Evolutionary conservation across 2,888 invertebrate genomes (phyloP).

Genomic region (Ormia ochracea): DNA sequence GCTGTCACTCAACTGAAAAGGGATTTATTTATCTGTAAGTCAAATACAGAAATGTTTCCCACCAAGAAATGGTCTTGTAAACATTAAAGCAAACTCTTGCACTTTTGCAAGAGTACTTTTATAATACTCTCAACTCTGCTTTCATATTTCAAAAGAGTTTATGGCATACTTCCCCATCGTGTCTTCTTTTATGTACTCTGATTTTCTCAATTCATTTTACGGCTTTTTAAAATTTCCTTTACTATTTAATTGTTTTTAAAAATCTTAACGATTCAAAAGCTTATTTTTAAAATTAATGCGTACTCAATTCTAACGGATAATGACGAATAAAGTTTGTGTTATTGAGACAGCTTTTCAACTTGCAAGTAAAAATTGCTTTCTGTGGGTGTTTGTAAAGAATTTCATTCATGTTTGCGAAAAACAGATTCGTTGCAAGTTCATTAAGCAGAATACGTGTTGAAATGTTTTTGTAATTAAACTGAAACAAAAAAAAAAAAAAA

Average conservation of each 20-base stretch:
- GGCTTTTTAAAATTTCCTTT: slow-evolving; percentile 35
- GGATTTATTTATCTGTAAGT: no score
- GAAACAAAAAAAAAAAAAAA: not conserved
- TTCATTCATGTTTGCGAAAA: not conserved
- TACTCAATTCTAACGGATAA: no score
- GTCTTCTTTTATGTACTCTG: not conserved
- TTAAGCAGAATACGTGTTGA: slow-evolving; percentile 42
- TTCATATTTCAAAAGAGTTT: no score
- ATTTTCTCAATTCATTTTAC: slow-evolving; percentile 4
- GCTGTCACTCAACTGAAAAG: no score
- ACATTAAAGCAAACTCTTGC: no score
- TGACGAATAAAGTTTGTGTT: not conserved
- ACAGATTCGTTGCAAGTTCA: slow-evolving; percentile 32
- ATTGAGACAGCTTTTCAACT: slow-evolving; percentile 18
- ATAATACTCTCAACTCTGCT: no score
- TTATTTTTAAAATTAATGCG: not conserved
- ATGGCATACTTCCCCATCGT: slow-evolving; percentile 3
- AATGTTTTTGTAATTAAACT: not conserved
- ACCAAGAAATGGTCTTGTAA: no score
- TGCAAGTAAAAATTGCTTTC: slow-evolving; percentile 33
- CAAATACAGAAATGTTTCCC: no score
- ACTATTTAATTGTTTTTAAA: slow-evolving; percentile 2
- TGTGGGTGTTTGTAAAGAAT: slow-evolving; percentile 26
- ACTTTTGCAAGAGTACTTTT: no score
- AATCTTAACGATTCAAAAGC: not conserved